Percentiles rank a stretch among this genome's conserved stretches.
Conservation (phyloP, 2,797 vertebrate genomes). For the Pterois miles region DNA sequence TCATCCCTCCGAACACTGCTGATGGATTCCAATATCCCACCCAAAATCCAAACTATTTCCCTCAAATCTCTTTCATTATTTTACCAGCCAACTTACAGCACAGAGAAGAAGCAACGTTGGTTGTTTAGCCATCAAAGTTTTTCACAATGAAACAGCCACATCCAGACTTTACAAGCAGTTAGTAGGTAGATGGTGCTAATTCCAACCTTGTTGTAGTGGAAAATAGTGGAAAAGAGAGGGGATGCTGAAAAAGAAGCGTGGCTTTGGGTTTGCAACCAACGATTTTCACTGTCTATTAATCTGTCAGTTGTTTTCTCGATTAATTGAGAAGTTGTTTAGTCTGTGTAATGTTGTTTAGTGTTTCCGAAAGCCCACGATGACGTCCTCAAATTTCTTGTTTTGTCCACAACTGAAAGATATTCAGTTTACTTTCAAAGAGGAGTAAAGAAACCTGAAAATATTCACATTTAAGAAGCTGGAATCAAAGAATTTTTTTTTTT, state of each 20-base stretch:
- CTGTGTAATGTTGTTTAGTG: no score
- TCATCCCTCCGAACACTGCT: background rate
- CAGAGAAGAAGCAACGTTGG: background rate
- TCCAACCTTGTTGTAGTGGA: background rate
- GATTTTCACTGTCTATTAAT: no score
- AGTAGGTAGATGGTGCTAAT: constrained; percentile 30
- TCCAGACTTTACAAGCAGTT: constrained; percentile 23
- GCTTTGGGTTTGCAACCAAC: background rate
- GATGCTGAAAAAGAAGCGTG: background rate
- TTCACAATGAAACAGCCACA: constrained; percentile 11
- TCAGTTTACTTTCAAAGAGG: no score
- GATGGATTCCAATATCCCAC: background rate
- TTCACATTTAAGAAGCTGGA: no score
- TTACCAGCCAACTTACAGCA: constrained; percentile 19
- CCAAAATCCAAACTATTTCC: background rate
- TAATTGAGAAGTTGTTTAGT: no score
- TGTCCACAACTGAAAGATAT: no score
- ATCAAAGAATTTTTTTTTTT: no score
- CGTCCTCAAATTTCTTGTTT: no score
- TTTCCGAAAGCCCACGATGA: no score
- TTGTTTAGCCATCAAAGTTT: constrained; percentile 1
- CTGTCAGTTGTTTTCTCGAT: no score
- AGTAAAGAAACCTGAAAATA: no score
- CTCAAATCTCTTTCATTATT: constrained; percentile 11
- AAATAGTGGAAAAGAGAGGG: background rate